These are phyloP conservation scores for Apolygus lucorum DNA, from an alignment of 1,140 invertebrate species.

Conservation along the genomic window DNA sequence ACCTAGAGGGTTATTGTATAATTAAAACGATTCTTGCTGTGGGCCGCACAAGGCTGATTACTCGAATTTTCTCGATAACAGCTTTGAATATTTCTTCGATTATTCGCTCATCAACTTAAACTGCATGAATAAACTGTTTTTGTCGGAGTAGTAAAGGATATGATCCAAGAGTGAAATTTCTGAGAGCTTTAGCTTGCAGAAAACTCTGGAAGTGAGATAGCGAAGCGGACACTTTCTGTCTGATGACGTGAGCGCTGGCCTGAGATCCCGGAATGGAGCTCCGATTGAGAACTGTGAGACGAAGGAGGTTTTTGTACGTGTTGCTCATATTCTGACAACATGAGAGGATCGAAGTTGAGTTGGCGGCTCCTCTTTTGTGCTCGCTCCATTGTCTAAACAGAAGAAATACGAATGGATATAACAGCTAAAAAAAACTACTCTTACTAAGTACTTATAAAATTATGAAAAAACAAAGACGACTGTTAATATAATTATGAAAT, in stretches of 20 bases:
- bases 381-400: slow-evolving; percentile 48
- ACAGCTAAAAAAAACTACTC: no score
- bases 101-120: no score
- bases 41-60: no score
- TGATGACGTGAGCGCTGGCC: slow-evolving; percentile 30
- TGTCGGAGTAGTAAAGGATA: slow-evolving; percentile 51
- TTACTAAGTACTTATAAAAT: no score
- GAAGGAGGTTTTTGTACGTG: slow-evolving; percentile 54
- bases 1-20: no score
- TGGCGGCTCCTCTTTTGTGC: slow-evolving; percentile 49
- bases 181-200: slow-evolving; percentile 61
- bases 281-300: slow-evolving; percentile 50
- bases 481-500: no score
- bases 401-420: no score
- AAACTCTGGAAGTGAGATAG: slow-evolving; percentile 54
- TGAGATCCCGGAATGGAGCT: slow-evolving; percentile 36
- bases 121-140: no score
- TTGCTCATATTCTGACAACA: slow-evolving; percentile 50
- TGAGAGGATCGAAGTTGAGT: slow-evolving; percentile 44
- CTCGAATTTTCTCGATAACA: no score
- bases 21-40: no score
- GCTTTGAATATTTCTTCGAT: no score
- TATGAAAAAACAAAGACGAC: no score
- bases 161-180: slow-evolving; percentile 69
- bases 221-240: slow-evolving; percentile 41